Evolutionary conservation across 2,888 invertebrate species (phyloP), one percentile per base, ranked within the genome.

Genomic region (Calameuta filiformis): DNA sequence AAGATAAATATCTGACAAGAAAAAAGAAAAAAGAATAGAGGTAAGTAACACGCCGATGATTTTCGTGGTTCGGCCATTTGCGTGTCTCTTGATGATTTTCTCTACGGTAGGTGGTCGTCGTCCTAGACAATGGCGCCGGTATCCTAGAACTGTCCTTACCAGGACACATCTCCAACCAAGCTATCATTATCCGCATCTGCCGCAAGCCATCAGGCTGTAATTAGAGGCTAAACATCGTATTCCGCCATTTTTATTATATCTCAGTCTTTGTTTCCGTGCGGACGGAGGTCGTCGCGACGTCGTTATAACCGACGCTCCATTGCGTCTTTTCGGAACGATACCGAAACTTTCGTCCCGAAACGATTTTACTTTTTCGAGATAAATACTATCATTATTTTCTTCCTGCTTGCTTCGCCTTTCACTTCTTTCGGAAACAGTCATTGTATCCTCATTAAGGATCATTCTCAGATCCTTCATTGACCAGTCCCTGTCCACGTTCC

Each of bases 131-230:
- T 34, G 71, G 33, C 71, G 71, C 15, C 71, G 34, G 71, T 12
- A 71, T 71, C 71, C 71, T 71, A 71, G 71, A 71, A 71, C 71
- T 71, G 71, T 71, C 31, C 71, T 71, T 71, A 71, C 71, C 83
- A 83, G 87, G 88, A 89, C 87, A 89, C 85, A 87, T 87, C 84
- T 83, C 85, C 85, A 86, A 87, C 86, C 82, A 84, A 86, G 84
- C 88, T 90, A 89, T 90, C 86, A 90, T 90, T 90, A 89, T 87
- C 89, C 86, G 83, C 90, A 90, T 90, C 90, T 90, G 90, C 88
- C 87, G 85, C 83, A 80, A 81, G 85, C 83, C 83, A 84, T 81
- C 83, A 82, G 82, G 76, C 84, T 85, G 84, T 88, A 87, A 87
- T 87, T 88, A 87, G 82, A 79, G 76, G 69, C 83, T 85, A 85